These are phyloP conservation scores for Lasioglossum marginatum DNA, from an alignment of 2,888 invertebrate genomes.

Conservation along the genomic window DNA sequence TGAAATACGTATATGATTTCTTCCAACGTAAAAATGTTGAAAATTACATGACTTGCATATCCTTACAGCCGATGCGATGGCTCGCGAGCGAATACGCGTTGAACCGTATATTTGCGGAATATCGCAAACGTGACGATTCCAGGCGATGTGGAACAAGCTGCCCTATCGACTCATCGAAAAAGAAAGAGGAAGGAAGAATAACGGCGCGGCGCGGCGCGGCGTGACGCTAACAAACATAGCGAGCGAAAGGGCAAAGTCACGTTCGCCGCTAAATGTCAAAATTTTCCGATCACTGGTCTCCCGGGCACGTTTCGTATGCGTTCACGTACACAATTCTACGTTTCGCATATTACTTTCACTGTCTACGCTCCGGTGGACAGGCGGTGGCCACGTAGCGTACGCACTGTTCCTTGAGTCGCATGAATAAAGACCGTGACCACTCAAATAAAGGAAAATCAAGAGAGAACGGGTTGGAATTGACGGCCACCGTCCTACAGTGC, in stretches of 20 bases:
- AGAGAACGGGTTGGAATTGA: conserved; percentile 16
- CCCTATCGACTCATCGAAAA: background rate
- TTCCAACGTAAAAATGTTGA: background rate
- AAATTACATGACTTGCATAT: background rate
- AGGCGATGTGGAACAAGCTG: background rate
- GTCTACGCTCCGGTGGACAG: conserved; percentile 67
- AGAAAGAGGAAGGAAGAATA: background rate
- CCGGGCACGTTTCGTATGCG: conserved; percentile 13
- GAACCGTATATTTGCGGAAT: background rate
- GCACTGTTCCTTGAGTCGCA: conserved; percentile 10
- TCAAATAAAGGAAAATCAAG: conserved; percentile 16
- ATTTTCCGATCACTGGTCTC: conserved; percentile 52
- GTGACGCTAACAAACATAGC: conserved; percentile 8
- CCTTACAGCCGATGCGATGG: no score
- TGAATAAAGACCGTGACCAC: conserved; percentile 24
- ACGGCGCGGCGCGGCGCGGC: background rate
- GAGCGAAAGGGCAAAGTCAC: conserved; percentile 50
- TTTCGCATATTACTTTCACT: conserved; percentile 70
- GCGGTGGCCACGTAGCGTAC: background rate
- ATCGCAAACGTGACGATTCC: background rate
- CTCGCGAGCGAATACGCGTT: no score
- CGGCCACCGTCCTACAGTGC: background rate
- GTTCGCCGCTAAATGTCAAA: conserved; percentile 66
- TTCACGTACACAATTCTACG: conserved; percentile 36
- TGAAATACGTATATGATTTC: background rate